Evolutionary conservation across 2,113 vertebrate species (phyloP).

Genomic region (Thymallus thymallus): DNA sequence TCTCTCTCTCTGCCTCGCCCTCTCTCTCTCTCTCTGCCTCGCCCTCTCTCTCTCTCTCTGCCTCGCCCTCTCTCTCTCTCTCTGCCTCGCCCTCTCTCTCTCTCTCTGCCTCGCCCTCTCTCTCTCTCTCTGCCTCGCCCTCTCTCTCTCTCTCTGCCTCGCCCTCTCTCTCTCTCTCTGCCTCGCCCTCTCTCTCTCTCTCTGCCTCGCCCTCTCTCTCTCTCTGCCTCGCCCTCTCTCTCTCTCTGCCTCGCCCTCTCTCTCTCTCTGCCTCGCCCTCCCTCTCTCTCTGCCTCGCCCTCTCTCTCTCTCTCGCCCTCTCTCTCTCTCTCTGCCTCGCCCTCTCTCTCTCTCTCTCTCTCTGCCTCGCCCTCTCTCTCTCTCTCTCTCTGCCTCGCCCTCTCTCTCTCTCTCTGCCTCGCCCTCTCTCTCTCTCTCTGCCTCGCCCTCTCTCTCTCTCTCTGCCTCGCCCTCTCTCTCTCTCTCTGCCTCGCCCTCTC

Average conservation of each 20-base stretch:
- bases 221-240: too few relatives aligned
- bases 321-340: fast-evolving
- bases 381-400: too few relatives aligned
- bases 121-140: fast-evolving
- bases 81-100: fast-evolving
- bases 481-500: too few relatives aligned
- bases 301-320: fast-evolving
- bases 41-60: too few relatives aligned
- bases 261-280: too few relatives aligned
- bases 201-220: fast-evolving
- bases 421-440: fast-evolving
- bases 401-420: too few relatives aligned
- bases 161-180: fast-evolving
- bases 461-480: too few relatives aligned
- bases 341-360: too few relatives aligned
- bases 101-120: fast-evolving
- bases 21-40: too few relatives aligned
- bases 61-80: fast-evolving
- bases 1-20: too few relatives aligned
- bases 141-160: too few relatives aligned
- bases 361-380: fast-evolving
- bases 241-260: fast-evolving
- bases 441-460: fast-evolving
- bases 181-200: fast-evolving
- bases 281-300: too few relatives aligned